Conservation (phyloP, 2,797 vertebrate species). For the Pseudocheirus occidentalis region DNA sequence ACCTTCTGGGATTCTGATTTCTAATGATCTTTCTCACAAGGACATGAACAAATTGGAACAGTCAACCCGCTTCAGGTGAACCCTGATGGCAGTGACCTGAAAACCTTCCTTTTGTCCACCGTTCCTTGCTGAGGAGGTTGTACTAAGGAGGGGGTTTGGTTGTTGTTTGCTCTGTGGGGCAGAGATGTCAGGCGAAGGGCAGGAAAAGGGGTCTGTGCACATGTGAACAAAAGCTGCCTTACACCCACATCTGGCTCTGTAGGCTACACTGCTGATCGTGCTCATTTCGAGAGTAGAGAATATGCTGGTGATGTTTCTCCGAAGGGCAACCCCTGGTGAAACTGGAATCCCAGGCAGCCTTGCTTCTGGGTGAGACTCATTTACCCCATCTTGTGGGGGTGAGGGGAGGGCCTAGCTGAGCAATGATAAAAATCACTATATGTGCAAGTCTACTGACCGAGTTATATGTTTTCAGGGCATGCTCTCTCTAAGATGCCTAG, state of each 20-base stretch:
- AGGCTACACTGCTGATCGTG: neutral
- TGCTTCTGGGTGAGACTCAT: constrained; percentile 14
- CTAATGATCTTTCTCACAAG: neutral
- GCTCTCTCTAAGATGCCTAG: neutral
- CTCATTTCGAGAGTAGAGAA: constrained; percentile 74
- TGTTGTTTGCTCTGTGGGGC: fast-evolving
- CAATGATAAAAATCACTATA: neutral
- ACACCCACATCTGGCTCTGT: neutral
- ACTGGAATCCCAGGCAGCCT: constrained; percentile 41
- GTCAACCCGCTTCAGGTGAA: neutral
- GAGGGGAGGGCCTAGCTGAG: neutral
- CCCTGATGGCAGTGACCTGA: constrained; percentile 55
- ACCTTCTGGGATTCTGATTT: neutral
- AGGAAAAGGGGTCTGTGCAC: neutral
- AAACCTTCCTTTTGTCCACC: constrained; percentile 4
- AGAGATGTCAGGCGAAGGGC: neutral
- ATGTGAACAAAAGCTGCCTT: neutral
- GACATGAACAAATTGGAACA: neutral
- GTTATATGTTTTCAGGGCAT: neutral
- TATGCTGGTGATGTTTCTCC: constrained; percentile 64
- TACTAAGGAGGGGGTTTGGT: neutral
- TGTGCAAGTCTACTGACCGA: neutral
- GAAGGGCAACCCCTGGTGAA: constrained; percentile 76
- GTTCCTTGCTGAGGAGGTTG: neutral
- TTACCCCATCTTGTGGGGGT: constrained; percentile 29